Conservation (phyloP, 2,113 vertebrate species). For the Epinephelus moara region DNA sequence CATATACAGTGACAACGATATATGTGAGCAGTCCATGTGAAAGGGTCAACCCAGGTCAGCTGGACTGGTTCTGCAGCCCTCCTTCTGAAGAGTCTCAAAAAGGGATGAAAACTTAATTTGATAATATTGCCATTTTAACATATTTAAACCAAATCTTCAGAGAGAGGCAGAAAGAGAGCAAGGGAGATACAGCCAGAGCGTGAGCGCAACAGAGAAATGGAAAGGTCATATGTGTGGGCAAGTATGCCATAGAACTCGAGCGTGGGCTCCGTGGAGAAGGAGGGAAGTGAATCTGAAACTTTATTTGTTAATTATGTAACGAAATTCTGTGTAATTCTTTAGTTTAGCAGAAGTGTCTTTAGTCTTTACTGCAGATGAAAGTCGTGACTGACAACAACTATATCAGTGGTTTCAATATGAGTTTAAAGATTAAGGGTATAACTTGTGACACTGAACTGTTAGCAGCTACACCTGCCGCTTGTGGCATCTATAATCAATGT, state of each 20-base stretch:
- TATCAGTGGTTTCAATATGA: no score
- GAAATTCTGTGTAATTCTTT: background rate
- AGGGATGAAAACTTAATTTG: background rate
- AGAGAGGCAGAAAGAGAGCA: background rate
- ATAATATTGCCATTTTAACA: background rate
- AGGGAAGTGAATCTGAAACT: slow-evolving; percentile 27
- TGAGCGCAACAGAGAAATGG: background rate
- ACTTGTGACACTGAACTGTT: no score
- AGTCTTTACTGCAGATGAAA: background rate
- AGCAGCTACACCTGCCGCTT: no score
- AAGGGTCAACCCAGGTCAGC: background rate
- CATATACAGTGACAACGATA: background rate
- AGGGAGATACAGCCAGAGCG: background rate
- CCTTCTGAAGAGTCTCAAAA: background rate
- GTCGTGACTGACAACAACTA: background rate
- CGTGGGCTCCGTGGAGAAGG: background rate
- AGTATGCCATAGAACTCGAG: background rate
- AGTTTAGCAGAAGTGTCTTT: background rate
- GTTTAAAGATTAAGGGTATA: no score
- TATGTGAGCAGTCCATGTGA: background rate
- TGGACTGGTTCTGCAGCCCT: background rate
- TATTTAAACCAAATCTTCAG: slow-evolving; percentile 3
- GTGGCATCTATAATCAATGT: no score
- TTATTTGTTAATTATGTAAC: slow-evolving; percentile 43
- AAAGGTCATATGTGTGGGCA: slow-evolving; percentile 54